Conservation (phyloP, 2,888 invertebrate genomes). For the Salticus scenicus region DNA sequence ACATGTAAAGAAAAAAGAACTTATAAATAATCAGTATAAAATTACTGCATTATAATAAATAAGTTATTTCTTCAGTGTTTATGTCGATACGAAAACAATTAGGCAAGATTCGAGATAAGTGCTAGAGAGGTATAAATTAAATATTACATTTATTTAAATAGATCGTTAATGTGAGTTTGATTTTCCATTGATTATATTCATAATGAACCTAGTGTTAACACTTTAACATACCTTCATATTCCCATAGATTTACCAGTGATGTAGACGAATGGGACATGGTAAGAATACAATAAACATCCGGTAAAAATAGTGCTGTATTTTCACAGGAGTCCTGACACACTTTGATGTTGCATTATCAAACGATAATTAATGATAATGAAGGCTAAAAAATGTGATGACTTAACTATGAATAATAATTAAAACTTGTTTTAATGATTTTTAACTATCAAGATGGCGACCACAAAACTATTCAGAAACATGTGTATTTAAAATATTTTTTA, state of each 20-base stretch:
- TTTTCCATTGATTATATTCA: no score
- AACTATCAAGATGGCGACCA: conserved; percentile 65
- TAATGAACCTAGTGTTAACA: no score
- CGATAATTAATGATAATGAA: neutral
- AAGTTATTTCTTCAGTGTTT: no score
- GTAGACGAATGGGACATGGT: conserved; percentile 55
- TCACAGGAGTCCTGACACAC: neutral
- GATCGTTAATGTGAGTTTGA: no score
- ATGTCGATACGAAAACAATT: no score
- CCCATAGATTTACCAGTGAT: conserved; percentile 63
- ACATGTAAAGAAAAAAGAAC: no score
- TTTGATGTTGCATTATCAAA: neutral
- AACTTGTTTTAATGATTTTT: conserved; percentile 41
- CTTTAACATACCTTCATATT: conserved; percentile 64
- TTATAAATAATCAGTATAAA: no score
- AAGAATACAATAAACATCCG: neutral
- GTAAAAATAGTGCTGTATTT: neutral
- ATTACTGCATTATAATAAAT: no score
- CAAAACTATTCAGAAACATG: conserved; percentile 57
- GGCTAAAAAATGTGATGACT: neutral
- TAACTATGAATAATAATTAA: conserved; percentile 2
- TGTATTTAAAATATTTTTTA: conserved; percentile 50
- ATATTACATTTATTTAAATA: no score
- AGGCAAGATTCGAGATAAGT: no score
- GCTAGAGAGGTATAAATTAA: no score